Conservation (phyloP, 2,888 invertebrate genomes). For the Cosmopolites sordidus region DNA sequence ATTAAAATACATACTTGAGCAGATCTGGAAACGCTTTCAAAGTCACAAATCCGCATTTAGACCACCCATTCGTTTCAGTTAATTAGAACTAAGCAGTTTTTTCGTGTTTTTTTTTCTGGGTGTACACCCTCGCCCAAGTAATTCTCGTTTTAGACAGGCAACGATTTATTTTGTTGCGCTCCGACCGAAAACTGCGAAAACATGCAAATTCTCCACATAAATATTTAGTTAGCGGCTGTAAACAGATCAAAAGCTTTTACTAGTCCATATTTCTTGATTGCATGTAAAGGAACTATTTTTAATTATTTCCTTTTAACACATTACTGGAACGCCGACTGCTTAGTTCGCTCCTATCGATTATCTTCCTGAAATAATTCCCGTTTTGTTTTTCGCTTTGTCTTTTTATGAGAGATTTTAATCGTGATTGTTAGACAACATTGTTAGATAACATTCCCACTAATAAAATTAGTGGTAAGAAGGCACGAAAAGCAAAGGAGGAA, state of each 20-base stretch:
- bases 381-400: neutral
- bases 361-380: neutral
- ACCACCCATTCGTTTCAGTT: slow-evolving; percentile 3
- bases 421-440: no score
- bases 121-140: neutral
- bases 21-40: slow-evolving; percentile 1
- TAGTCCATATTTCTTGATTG: slow-evolving; percentile 24
- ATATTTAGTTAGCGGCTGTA: slow-evolving; percentile 18
- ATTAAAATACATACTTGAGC: neutral
- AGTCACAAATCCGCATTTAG: neutral
- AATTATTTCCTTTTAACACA: slow-evolving; percentile 23
- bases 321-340: slow-evolving; percentile 1
- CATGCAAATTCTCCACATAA: slow-evolving; percentile 25
- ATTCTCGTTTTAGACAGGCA: slow-evolving; percentile 10
- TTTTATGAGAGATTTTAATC: no score
- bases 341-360: neutral
- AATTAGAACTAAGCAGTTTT: slow-evolving; percentile 7
- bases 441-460: no score
- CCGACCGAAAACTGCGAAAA: slow-evolving; percentile 22
- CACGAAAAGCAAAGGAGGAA: no score
- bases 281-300: slow-evolving; percentile 26
- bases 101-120: no score
- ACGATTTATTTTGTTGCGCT: slow-evolving; percentile 17
- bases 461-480: no score
- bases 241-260: slow-evolving; percentile 27